Evolutionary conservation across 2,113 vertebrate genomes (phyloP).

Genomic region (Bos javanicus): DNA sequence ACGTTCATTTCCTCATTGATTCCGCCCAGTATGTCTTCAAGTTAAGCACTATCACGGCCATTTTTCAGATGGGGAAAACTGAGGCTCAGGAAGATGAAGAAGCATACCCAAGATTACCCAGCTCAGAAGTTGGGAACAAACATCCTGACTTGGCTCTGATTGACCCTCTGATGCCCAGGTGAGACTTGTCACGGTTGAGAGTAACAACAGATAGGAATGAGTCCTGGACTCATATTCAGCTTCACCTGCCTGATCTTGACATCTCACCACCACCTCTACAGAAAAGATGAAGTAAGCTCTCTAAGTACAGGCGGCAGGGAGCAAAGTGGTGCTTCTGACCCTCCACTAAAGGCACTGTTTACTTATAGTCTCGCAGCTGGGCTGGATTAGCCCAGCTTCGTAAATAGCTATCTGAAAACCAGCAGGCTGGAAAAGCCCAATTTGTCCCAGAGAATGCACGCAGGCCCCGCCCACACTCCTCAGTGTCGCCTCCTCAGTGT

Average conservation of each 20-base stretch:
- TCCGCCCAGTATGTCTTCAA: not conserved
- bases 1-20: not conserved
- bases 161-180: not conserved
- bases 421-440: conserved; percentile 41
- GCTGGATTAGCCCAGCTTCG: conserved; percentile 51
- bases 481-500: not conserved
- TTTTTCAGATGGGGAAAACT: not conserved
- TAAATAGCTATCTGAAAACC: conserved; percentile 55
- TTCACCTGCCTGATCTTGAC: not conserved
- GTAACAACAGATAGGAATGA: not conserved
- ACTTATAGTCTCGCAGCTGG: conserved; percentile 43
- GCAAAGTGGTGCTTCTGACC: not conserved
- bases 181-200: not conserved
- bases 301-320: not conserved
- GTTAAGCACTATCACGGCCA: too few species aligned
- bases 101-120: not conserved
- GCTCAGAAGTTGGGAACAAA: not conserved
- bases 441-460: conserved; percentile 24
- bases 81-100: not conserved
- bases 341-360: not conserved
- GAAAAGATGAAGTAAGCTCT: not conserved
- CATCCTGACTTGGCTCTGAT: not conserved
- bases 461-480: not conserved
- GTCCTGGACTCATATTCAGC: not conserved
- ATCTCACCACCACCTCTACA: not conserved